Conservation (phyloP, 2,113 vertebrate species). For the Atrichornis clamosus region DNA sequence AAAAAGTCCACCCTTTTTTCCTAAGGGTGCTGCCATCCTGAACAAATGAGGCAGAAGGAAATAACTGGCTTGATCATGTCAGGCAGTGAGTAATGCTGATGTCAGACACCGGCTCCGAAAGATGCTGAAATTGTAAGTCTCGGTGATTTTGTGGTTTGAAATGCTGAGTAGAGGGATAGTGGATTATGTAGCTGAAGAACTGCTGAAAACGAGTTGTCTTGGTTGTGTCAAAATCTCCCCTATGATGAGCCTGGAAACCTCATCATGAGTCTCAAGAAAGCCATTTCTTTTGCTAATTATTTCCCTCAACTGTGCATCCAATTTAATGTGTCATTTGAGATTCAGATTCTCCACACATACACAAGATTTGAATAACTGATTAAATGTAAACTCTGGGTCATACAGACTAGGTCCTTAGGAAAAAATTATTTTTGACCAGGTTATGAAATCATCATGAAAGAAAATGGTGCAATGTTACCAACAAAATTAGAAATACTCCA, state of each 20-base stretch:
- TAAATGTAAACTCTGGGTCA: not conserved
- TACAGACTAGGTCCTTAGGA: not conserved
- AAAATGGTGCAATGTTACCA: not conserved
- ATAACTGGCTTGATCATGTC: constrained; percentile 19
- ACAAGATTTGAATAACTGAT: constrained; percentile 34
- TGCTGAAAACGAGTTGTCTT: constrained; percentile 32
- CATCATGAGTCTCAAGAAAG: constrained; percentile 48
- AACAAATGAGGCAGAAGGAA: constrained; percentile 26
- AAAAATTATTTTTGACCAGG: not conserved
- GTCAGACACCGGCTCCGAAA: not conserved
- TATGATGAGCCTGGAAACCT: constrained; percentile 42
- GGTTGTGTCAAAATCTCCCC: constrained; percentile 44
- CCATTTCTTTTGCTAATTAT: constrained; percentile 59
- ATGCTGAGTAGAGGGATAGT: constrained; percentile 7
- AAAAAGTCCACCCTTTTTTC: not conserved
- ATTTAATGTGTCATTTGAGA: constrained; percentile 58
- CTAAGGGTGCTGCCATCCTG: not conserved
- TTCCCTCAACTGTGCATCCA: constrained; percentile 47
- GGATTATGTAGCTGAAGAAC: constrained; percentile 36
- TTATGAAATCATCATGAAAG: not conserved
- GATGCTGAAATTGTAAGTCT: constrained; percentile 35
- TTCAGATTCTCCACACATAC: constrained; percentile 3
- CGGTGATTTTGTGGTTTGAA: not conserved
- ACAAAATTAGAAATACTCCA: rapidly evolving
- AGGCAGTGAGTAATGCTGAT: constrained; percentile 20